Base-by-base conservation (phyloP, 2,797 vertebrate species). In the Balearica regulorum region DNA sequence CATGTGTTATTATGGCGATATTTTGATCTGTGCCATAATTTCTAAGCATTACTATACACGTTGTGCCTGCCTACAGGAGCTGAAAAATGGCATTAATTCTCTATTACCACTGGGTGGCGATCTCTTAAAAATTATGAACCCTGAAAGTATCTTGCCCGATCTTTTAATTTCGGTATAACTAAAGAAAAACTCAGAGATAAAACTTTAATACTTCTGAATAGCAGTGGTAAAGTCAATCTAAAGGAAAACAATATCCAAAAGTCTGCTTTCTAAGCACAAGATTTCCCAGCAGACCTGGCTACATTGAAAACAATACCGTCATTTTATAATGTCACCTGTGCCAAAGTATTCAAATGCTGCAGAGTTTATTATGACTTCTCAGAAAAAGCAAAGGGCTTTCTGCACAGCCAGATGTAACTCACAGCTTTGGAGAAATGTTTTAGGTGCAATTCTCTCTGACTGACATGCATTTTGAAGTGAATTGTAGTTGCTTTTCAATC, bases 51-150 rank as follows among this genome's bases (percentile, higher is more conserved):
- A 31, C 72, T 39, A 6, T 10, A 15, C 12, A 3, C 11, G 1
- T 21, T 12, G 21, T 68, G 64, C 54, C 89, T 70, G 39, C 44
- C n/a, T 26, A 2, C 4, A 1, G 35, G 28, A 73, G 43, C 58
- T 35, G 68, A 53, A 57, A 89, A 77, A 44, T 54, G 5, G 58
- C 46, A 41, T n/a, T 57, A 68, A 72, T 69, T 65, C n/a, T 12
- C 29, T 69, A 72, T 9, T 13, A 62, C 95, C 97, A 73, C 96
- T 76, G 68, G 97, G 89, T 88, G 97, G 97, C 95, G 66, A 76
- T 48, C 65, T 91, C 72, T 88, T 93, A 94, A 97, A 96, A 97
- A 89, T 55, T 81, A 96, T 89, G 35, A 48, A 70, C 8, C 16
- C 16, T 46, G 1, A 11, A 53, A 93, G 58, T 12, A 0, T 8